These are phyloP conservation scores for Empidonax alnorum DNA, from an alignment of 2,113 vertebrate genomes.

Conservation along the genomic window DNA sequence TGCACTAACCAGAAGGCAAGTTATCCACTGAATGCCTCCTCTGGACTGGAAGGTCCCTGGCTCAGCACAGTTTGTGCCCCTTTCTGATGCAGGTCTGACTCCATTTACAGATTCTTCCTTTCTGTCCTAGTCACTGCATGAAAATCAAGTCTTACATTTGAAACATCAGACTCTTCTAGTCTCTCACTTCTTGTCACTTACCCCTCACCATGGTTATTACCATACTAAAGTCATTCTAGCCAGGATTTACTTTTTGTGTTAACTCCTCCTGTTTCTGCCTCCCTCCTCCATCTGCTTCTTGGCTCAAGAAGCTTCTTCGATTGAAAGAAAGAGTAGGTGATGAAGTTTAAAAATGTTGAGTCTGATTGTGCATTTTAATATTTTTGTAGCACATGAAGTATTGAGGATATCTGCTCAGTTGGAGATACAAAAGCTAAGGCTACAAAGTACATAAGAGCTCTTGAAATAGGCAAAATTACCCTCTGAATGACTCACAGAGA, in stretches of 20 bases:
- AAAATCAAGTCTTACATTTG: background rate
- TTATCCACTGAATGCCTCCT: background rate
- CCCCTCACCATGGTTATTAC: background rate
- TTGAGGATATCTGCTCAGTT: background rate
- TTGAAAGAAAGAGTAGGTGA: background rate
- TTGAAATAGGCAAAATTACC: constrained; percentile 13
- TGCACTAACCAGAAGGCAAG: background rate
- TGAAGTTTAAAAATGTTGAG: background rate
- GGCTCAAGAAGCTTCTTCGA: background rate
- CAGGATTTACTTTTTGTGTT: background rate
- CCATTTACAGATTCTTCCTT: background rate
- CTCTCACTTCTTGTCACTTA: background rate
- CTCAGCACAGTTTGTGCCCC: background rate
- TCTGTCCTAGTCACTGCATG: background rate
- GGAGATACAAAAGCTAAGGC: background rate
- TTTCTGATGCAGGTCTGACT: background rate
- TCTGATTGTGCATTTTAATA: background rate
- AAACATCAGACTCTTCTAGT: background rate
- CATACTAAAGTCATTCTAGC: background rate
- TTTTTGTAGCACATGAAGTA: background rate
- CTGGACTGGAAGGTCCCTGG: background rate
- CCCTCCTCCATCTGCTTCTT: background rate
- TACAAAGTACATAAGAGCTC: background rate
- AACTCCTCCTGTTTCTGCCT: background rate
- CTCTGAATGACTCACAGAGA: background rate